Evolutionary conservation across 2,113 vertebrate genomes (phyloP), one percentile per base, ranked within the genome.

Genomic region (Coturnix japonica): DNA sequence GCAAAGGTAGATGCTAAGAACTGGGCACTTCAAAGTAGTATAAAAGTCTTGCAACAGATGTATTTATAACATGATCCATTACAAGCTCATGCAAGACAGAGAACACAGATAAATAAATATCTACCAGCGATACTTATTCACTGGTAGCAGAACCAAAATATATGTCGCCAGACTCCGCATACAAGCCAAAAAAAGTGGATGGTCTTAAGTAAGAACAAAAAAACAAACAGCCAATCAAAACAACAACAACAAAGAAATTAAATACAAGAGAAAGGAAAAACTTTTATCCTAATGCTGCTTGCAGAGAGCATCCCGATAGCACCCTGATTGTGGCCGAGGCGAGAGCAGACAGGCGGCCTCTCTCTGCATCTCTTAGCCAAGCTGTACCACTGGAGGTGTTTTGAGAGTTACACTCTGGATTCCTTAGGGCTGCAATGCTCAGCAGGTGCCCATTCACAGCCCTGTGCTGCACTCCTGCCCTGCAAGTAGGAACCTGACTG

Each of bases 121-220:
- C 65, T 77, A 82, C 49, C 67, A 76, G 89, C 80, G 81, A 59
- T 93, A 87, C 96, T 94, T 95, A 90, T 94, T 92, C 91, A 72
- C 73, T 85, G 72, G 75, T 94, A 72, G 90, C 86, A 84, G 77
- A 93, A 96, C 81, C 63, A 91, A 66, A 87, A 96, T 93, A 92
- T 66, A 82, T 94, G 79, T 76, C 70, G 43, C 73, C 91, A 60
- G 83, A 72, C 85, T 95, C 47, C 54, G 69, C 95, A 74, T 84
- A 82, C 83, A 93, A 87, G 77, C 97, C 94, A 92, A 47, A 82
- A 82, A 83, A 95, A 82, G 85, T 90, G 91, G 33, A 21, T 19
- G n/a, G 61, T 92, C 59, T 51, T 59, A 71, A 59, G 28, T 9
- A 23, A 61, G 33, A 28, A 17, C 25, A 70, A 11, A 63, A 11